Evolutionary conservation across 2,797 vertebrate genomes (phyloP), one percentile per base, ranked within the genome.

Genomic region (Hirundo rustica): DNA sequence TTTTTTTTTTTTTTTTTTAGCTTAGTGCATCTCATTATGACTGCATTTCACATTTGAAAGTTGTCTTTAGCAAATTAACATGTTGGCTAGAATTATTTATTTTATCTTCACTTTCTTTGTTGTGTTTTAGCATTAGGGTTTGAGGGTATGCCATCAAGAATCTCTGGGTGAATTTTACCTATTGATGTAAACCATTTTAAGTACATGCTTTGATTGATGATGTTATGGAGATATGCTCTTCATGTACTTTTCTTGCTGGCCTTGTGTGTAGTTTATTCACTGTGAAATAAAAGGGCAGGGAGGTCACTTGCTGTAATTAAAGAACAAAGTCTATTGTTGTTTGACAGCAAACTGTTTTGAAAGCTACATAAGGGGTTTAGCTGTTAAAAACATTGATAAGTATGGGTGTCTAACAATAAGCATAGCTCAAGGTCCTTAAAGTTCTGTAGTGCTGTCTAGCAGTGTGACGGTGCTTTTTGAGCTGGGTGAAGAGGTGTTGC

Each of bases 321-420:
- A 98, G 97, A 97, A 98, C 98, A 97, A 97, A 98, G 97, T 97
- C 97, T 93, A 98, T 97, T 98, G 97, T 98, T 97, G 96, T 95
- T 94, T 89, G 97, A 98, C 96, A 97, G 96, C 97, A 97, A 97
- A 97, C 96, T 97, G 96, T 98, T 98, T 97, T 97, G 97, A 98
- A 97, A 98, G 97, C 97, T 96, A 96, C 97, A 97, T 96, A 96
- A 97, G 97, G 93, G 97, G 97, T 98, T 98, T 97, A 96, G 96
- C 96, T 97, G 97, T 97, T 98, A 96, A 96, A 97, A 98, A 97
- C 87, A 75, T 88, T 97, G 97, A 95, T 97, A 97, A 97, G 96
- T 96, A 96, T 96, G 93, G 93, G 86, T 96, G 88, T 85, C 92
- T 97, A 95, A 97, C 96, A 96, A 82, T 97, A 96, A 97, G 89